Conservation (phyloP, 2,888 invertebrate species). For the Nebria salina region DNA sequence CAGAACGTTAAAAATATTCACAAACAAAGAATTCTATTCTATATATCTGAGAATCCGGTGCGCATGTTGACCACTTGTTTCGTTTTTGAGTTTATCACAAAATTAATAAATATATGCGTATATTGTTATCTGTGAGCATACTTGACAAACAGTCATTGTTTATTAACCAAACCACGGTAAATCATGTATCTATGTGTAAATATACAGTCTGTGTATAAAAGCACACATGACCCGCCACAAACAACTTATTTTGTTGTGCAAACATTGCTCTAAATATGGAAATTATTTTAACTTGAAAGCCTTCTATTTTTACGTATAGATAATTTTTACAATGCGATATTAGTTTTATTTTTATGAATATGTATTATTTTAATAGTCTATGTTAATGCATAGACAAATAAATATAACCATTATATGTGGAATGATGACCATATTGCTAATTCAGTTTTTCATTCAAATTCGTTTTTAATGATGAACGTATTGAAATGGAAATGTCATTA, state of each 20-base stretch:
- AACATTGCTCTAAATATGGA: not conserved
- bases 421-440: conserved; percentile 17
- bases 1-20: conserved; percentile 10
- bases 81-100: not conserved
- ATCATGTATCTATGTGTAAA: not conserved
- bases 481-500: conserved; percentile 32
- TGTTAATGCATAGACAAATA: not conserved
- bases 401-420: not conserved
- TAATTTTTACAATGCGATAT: too few species aligned
- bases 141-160: not conserved
- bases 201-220: not conserved
- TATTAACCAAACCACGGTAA: not conserved
- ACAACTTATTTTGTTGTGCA: not conserved
- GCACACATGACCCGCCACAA: not conserved
- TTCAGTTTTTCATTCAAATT: conserved; percentile 32
- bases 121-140: not conserved
- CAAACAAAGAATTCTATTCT: conserved; percentile 21
- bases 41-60: conserved; percentile 19
- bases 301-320: not conserved
- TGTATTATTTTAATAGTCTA: too few species aligned
- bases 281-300: not conserved
- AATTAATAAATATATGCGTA: not conserved
- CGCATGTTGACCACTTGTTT: not conserved
- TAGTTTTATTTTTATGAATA: too few species aligned
- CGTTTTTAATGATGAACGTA: conserved; percentile 36